Conservation (phyloP, 1,140 invertebrate genomes). For the Conopomorpha cramerella region DNA sequence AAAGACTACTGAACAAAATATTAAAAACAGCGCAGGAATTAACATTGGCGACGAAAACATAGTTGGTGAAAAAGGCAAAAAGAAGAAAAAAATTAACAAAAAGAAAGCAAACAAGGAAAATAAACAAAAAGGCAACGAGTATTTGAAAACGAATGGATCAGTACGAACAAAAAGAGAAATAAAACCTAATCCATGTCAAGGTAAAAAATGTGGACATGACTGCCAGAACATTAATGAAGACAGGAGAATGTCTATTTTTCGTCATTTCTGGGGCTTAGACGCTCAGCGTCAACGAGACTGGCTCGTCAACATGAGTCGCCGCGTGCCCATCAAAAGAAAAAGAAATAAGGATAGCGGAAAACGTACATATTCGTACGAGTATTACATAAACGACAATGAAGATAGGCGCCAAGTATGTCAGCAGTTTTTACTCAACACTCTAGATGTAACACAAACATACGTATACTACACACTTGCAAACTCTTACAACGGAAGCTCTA, state of each 20-base stretch:
- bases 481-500: neutral
- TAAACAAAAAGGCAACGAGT: constrained; percentile 5
- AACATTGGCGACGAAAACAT: no score
- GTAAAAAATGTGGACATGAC: constrained; percentile 3
- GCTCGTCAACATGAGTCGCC: neutral
- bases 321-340: neutral
- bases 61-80: no score
- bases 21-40: no score
- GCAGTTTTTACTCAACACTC: constrained; percentile 7
- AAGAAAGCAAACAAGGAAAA: constrained; percentile 5
- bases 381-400: constrained; percentile 5
- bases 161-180: constrained; percentile 1
- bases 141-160: constrained; percentile 4
- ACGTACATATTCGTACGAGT: no score
- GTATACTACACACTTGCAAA: constrained; percentile 1
- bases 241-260: constrained; percentile 4
- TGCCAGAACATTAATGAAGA: constrained; percentile 7
- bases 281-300: neutral
- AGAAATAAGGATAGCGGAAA: constrained; percentile 4
- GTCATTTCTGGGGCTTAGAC: constrained; percentile 1
- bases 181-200: constrained; percentile 5
- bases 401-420: neutral
- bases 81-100: no score
- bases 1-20: no score
- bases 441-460: constrained; percentile 7